phyloP scores from a whole-genome alignment of 2,797 vertebrate genomes.

The Aulostomus chinensis region DNA sequence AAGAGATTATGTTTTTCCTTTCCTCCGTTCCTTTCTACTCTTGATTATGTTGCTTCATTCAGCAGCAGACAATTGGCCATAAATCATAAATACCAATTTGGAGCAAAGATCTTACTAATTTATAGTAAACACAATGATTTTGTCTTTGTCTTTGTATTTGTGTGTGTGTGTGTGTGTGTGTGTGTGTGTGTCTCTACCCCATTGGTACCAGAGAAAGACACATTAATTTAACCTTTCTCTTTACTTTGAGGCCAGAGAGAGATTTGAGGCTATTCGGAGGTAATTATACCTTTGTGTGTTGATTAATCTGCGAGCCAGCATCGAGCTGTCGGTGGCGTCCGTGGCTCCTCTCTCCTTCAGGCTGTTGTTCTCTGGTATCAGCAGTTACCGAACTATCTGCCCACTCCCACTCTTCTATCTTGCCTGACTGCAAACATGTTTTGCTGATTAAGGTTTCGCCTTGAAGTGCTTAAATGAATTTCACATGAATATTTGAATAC shows the following conservation, averaged over 20 bases:
- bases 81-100: background rate
- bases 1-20: too few relatives aligned
- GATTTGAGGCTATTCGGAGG: too few relatives aligned
- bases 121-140: too few relatives aligned
- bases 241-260: too few relatives aligned
- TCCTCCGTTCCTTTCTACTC: too few relatives aligned
- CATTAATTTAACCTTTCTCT: too few relatives aligned
- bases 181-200: too few relatives aligned
- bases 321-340: constrained; percentile 26
- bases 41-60: too few relatives aligned
- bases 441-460: constrained; percentile 62
- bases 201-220: too few relatives aligned
- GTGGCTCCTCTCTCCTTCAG: constrained; percentile 33
- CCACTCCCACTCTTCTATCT: constrained; percentile 21
- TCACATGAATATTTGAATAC: constrained; percentile 66
- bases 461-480: constrained; percentile 41
- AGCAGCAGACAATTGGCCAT: background rate
- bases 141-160: too few relatives aligned
- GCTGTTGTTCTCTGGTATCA: constrained; percentile 7
- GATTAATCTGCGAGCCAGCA: constrained; percentile 28
- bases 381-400: constrained; percentile 17
- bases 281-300: constrained; percentile 9
- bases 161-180: too few relatives aligned
- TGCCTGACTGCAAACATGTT: constrained; percentile 45
- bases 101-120: too few relatives aligned